Evolutionary conservation across 2,888 invertebrate species (phyloP).

Genomic region (Calliphora vomitoria): DNA sequence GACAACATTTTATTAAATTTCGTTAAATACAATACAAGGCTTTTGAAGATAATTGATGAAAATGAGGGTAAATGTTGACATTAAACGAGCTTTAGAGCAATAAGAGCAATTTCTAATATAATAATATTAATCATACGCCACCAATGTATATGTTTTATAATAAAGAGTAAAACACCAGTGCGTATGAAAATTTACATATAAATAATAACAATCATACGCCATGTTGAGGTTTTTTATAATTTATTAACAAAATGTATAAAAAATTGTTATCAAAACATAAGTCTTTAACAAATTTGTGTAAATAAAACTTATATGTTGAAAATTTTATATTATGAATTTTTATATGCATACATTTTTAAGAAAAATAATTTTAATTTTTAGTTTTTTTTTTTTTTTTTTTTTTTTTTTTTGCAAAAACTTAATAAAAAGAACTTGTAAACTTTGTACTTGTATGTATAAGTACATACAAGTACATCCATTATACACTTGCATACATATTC

Average conservation of each 20-base stretch:
- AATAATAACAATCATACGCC: not conserved
- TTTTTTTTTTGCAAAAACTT: not conserved
- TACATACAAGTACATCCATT: not conserved
- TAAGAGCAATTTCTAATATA: not conserved
- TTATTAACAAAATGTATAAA: not conserved
- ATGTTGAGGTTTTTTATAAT: not conserved
- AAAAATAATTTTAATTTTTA: slow-evolving; percentile 21
- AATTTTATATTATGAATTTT: not conserved
- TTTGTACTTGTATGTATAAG: not conserved
- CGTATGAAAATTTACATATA: too few relatives aligned
- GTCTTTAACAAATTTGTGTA: not conserved
- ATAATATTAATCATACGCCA: slow-evolving; percentile 7
- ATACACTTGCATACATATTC: not conserved
- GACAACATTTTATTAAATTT: not conserved
- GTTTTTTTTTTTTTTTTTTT: not conserved
- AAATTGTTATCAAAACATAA: not conserved
- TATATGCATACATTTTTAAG: not conserved
- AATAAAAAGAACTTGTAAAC: slow-evolving; percentile 9
- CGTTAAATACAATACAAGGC: not conserved
- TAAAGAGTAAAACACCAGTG: too few relatives aligned
- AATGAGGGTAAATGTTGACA: not conserved
- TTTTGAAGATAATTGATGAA: not conserved
- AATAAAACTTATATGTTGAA: not conserved
- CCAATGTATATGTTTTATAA: not conserved
- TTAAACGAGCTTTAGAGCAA: not conserved